Percentiles rank a stretch among this genome's conserved stretches.
These are phyloP conservation scores for Lasioglossum baleicum DNA, from an alignment of 1,140 invertebrate species.

Conservation along the genomic window DNA sequence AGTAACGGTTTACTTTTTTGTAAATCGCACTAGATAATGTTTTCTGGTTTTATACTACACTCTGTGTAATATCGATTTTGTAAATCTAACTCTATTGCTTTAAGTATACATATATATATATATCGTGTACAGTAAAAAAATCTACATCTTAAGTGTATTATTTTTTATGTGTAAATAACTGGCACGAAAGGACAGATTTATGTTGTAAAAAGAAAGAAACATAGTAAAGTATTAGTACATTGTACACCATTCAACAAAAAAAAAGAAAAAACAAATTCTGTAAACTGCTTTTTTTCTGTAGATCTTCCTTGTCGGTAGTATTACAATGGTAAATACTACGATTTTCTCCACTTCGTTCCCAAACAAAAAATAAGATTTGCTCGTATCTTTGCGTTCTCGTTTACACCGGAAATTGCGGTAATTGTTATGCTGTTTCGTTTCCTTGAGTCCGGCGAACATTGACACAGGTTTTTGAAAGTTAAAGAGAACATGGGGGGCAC, in stretches of 20 bases:
- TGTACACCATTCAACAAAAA: constrained; percentile 7
- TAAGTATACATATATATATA: constrained; percentile 43
- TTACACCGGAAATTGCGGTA: not conserved
- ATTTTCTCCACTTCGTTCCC: constrained; percentile 5
- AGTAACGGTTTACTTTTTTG: constrained; percentile 23
- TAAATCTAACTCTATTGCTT: constrained; percentile 39
- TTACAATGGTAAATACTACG: constrained; percentile 1
- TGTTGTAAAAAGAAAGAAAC: constrained; percentile 27
- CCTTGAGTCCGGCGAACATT: constrained; percentile 11
- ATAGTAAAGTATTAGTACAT: constrained; percentile 22
- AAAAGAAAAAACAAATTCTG: constrained; percentile 9
- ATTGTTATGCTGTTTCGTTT: not conserved
- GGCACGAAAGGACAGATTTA: constrained; percentile 31
- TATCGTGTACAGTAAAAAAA: constrained; percentile 38
- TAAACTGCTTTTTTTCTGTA: constrained; percentile 7
- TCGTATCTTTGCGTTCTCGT: not conserved
- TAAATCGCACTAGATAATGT: constrained; percentile 16
- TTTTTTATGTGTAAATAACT: constrained; percentile 47
- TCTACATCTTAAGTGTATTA: constrained; percentile 41
- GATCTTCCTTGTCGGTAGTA: constrained; percentile 2
- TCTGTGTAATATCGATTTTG: constrained; percentile 46
- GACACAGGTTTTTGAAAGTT: constrained; percentile 8
- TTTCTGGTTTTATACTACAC: constrained; percentile 37
- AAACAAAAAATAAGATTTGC: not conserved
- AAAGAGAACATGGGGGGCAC: not conserved